phyloP scores from a whole-genome alignment of 2,888 invertebrate species.

The Glyphotaelius pellucidus region DNA sequence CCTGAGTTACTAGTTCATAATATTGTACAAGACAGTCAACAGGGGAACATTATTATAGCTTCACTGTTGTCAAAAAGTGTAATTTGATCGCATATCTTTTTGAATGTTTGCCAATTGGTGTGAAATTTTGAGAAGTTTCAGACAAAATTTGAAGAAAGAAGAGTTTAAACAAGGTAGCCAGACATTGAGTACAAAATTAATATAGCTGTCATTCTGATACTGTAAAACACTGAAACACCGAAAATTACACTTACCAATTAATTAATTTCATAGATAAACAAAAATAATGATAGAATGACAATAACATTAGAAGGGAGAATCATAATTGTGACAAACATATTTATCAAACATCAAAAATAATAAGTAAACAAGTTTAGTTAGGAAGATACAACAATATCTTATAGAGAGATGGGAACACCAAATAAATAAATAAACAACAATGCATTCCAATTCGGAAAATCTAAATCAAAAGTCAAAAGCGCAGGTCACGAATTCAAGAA shows the following conservation, averaged over 20 bases:
- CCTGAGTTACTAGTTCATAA: neutral
- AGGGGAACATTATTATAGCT: neutral
- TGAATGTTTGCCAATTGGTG: neutral
- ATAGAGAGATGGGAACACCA: slow-evolving; percentile 44
- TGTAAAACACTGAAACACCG: neutral
- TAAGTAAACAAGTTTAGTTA: slow-evolving; percentile 35
- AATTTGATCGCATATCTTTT: neutral
- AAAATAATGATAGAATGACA: neutral
- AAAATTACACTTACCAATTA: slow-evolving; percentile 24
- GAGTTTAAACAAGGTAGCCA: neutral
- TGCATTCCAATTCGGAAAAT: slow-evolving; percentile 59
- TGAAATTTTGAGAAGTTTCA: neutral
- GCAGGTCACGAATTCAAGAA: slow-evolving; percentile 56
- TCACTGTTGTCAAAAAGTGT: neutral
- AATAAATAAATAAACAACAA: slow-evolving; percentile 56
- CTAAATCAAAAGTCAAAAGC: slow-evolving; percentile 44
- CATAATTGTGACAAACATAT: slow-evolving; percentile 44
- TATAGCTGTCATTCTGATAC: neutral
- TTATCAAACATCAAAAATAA: slow-evolving; percentile 52
- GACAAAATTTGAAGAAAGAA: neutral
- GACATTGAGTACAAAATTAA: neutral
- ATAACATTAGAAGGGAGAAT: slow-evolving; percentile 2
- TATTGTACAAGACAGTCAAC: neutral
- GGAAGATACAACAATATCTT: slow-evolving; percentile 32
- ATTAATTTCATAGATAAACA: neutral